Conservation (phyloP, 2,113 vertebrate genomes). For the Octodon degus region DNA sequence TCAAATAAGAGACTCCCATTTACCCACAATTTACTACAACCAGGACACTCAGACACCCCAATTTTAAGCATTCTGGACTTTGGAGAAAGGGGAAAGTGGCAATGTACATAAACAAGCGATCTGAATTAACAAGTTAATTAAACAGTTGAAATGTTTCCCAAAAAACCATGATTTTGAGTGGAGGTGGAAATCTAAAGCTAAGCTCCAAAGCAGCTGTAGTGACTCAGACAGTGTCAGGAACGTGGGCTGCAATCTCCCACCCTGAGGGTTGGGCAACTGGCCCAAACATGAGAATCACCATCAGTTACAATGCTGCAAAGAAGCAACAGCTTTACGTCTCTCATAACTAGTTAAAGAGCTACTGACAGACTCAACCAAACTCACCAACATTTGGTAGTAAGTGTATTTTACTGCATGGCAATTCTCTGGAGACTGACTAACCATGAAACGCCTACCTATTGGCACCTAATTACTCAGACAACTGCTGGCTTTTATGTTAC, state of each 20-base stretch:
- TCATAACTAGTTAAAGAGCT: constrained; percentile 1
- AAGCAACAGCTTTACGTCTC: not conserved
- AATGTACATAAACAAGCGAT: constrained; percentile 52
- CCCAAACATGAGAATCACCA: not conserved
- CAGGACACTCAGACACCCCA: constrained; percentile 4
- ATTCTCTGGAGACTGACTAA: constrained; percentile 22
- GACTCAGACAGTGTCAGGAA: constrained; percentile 55
- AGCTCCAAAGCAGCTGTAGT: constrained; percentile 57
- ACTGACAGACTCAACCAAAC: constrained; percentile 18
- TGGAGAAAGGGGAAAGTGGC: constrained; percentile 49
- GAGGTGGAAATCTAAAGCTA: constrained; percentile 38
- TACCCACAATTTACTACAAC: constrained; percentile 18
- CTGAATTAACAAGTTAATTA: constrained; percentile 72
- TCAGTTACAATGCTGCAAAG: not conserved
- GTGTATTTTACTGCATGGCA: not conserved
- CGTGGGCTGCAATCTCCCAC: not conserved
- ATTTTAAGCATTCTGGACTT: constrained; percentile 29
- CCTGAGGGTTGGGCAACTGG: not conserved
- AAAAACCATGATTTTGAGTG: constrained; percentile 36
- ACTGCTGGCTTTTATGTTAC: not conserved
- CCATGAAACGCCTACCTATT: constrained; percentile 13
- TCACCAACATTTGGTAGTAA: constrained; percentile 22
- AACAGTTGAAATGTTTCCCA: constrained; percentile 49
- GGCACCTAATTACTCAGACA: constrained; percentile 48
- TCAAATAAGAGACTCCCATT: not conserved